Evolutionary conservation across 2,888 invertebrate genomes (phyloP), one percentile per base, ranked within the genome.

Genomic region (Aphidius colemani): DNA sequence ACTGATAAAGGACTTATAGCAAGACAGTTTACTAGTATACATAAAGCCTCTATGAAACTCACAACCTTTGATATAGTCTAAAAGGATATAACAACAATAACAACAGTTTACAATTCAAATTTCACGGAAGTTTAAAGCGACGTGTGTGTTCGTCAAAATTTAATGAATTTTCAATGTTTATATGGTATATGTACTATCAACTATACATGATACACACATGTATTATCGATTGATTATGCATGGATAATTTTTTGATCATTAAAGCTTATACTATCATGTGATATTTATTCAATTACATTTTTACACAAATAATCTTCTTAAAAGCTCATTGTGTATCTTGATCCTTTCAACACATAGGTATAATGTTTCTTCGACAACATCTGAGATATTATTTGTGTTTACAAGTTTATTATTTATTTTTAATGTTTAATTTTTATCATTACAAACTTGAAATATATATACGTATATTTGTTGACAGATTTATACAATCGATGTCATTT

Each of bases 1-100:
- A 73, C 74, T 75, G 80, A 80, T 80, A 80, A 78, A 74, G 72
- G 80, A 78, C 77, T 79, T 78, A 71, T 59, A 53, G 60, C 53
- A 68, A 60, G 60, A 58, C 63, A 63, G 63, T 51, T 57, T 39
- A 48, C 44, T n/a, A 50, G 41, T 43, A n/a, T n/a, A n/a, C 59
- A 18, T 44, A 56, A 46, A 59, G 56, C 50, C 59, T 67, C 64
- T 62, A 61, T 66, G 68, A 67, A 68, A 53, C 45, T n/a, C 30
- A 30, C 56, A 46, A 53, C 45, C 44, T 43, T 51, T 59, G 46
- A n/a, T 46, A 66, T 72, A 62, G 50, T n/a, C 18, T 30, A 46
- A 13, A 50, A 45, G 64, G 65, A 57, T 61, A 50, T 60, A 44
- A 56, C 30, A 30, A 30, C 30, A 30, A 30, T 30, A 30, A 5